Conservation (phyloP, 2,888 invertebrate species). For the Chaetoderma sp. region DNA sequence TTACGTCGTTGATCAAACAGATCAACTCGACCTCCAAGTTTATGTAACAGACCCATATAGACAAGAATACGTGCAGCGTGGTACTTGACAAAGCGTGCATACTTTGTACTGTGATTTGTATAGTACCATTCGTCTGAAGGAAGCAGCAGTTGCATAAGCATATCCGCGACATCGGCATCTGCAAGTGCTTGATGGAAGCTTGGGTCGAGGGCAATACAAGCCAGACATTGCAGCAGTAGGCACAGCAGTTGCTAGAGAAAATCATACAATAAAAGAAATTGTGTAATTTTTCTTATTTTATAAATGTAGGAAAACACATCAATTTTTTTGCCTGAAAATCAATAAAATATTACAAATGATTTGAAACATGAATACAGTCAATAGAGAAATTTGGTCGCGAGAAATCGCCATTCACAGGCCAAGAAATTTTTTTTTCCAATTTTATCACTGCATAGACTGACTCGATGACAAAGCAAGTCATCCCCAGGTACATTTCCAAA, state of each 20-base stretch:
- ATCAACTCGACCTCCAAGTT: conserved; percentile 75
- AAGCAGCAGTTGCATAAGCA: conserved; percentile 75
- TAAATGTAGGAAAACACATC: neutral
- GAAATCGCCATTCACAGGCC: no score
- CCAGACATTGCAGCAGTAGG: conserved; percentile 75
- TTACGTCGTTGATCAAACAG: conserved; percentile 74
- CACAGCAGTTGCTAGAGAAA: conserved; percentile 75
- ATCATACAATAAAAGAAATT: conserved; percentile 16
- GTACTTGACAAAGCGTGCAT: conserved; percentile 76
- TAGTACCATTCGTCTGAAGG: conserved; percentile 80
- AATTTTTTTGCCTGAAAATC: no score
- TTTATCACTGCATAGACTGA: no score
- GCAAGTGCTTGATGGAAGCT: conserved; percentile 73
- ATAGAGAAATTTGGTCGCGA: no score
- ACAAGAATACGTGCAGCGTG: conserved; percentile 77
- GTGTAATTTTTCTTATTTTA: neutral
- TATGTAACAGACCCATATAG: conserved; percentile 76
- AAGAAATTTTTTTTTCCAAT: no score
- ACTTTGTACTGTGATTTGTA: conserved; percentile 77
- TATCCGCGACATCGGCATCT: conserved; percentile 75
- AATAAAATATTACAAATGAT: no score
- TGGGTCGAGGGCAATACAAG: conserved; percentile 75
- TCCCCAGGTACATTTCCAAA: no score
- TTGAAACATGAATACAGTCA: no score
- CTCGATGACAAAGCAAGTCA: no score